A percentile compares a stretch with the other conserved stretches of the same genome.
Conservation (phyloP, 2,888 invertebrate genomes). For the Pocota personata region DNA sequence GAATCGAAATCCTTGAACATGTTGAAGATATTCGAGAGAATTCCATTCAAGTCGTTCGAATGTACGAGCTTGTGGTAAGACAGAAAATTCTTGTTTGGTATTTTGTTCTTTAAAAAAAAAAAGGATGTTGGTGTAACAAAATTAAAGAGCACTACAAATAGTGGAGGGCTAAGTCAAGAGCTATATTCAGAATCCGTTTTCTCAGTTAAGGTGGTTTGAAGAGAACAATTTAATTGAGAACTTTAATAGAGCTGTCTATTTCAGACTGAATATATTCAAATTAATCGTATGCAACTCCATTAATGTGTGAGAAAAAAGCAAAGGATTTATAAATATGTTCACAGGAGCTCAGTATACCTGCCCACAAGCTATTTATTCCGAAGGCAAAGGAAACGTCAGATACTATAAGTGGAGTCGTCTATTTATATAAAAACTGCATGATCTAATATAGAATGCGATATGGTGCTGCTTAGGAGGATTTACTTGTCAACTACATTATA, state of each 20-base stretch:
- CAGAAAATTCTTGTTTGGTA: slow-evolving; percentile 10
- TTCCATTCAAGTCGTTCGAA: slow-evolving; percentile 29
- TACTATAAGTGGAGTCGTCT: too few species aligned
- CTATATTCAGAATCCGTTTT: not conserved
- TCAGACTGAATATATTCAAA: too few species aligned
- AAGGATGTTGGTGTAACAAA: not conserved
- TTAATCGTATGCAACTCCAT: too few species aligned
- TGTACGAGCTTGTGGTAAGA: slow-evolving; percentile 27
- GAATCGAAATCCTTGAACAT: slow-evolving; percentile 52
- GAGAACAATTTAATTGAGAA: not conserved
- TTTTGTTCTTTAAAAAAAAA: not conserved
- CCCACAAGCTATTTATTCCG: too few species aligned
- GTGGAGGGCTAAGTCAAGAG: not conserved
- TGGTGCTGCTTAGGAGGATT: too few species aligned
- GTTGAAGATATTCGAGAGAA: slow-evolving; percentile 35
- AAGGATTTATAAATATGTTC: too few species aligned
- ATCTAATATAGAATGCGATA: too few species aligned
- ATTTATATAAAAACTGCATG: too few species aligned
- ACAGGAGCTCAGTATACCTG: too few species aligned
- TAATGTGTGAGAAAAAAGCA: too few species aligned
- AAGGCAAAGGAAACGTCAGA: too few species aligned
- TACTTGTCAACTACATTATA: too few species aligned
- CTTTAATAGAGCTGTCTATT: not conserved
- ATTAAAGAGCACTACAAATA: not conserved
- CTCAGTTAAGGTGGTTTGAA: not conserved